Evolutionary conservation across 1,140 invertebrate genomes (phyloP), one percentile per base, ranked within the genome.

Genomic region (Drosophila carrolli): DNA sequence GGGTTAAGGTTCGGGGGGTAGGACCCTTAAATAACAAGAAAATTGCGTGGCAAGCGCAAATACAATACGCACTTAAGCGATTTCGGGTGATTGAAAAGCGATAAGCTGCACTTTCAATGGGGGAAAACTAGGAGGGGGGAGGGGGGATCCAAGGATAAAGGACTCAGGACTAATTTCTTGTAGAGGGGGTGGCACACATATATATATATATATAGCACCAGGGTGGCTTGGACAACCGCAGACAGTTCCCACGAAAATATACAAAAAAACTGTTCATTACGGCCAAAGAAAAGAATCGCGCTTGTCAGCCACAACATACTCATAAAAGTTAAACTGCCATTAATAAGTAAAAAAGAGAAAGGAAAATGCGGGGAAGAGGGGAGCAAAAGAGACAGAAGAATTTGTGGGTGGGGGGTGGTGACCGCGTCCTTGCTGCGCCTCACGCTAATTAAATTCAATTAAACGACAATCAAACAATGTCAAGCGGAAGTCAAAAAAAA

Each of bases 381-480:
- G 29, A 10, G 29, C 9, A 32, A 13, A 32, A 32, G 29, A 32
- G 29, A 32, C 7, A 8, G 29, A 8, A 32, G 29, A 32, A 32
- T 8, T 32, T 32, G 29, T 32, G 50, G 5, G 19, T 16, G 10
- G 38, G 54, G 19, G 41, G 14, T 35, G 35, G 37, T 32, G 60
- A 40, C 35, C 47, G 56, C 66, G 77, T 85, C 83, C 66, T 88
- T 73, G 75, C 60, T 54, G 79, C 63, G 83, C 75, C 83, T 88
- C 75, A 82, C 78, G 82, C 88, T 91, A 91, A 91, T 91, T 91
- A 91, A 91, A 91, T 91, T 91, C 88, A 91, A 91, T 91, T 91
- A 91, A 91, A 91, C 78, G 88, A 89, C 89, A 91, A 91, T 91
- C 89, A 91, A 91, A 89, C 84, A 91, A 84, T 91, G 89, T 91